Conservation (phyloP, 2,888 invertebrate species). For the Sthenelais limicola region DNA sequence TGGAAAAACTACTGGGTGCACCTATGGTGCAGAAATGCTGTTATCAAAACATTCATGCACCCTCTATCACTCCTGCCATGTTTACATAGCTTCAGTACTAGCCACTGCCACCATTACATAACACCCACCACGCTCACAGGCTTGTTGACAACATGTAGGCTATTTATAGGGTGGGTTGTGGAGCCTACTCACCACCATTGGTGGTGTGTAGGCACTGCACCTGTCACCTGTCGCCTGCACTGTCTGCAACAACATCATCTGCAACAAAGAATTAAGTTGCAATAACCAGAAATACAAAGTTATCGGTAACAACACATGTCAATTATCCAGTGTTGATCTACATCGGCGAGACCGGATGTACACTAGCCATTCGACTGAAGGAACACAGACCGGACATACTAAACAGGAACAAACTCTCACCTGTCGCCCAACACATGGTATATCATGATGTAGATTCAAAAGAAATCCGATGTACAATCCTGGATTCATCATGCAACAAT, state of each 20-base stretch:
- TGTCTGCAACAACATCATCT: not conserved
- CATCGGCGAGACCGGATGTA: constrained; percentile 10
- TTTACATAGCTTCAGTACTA: no score
- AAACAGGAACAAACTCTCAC: not conserved
- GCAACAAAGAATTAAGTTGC: not conserved
- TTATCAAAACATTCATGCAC: no score
- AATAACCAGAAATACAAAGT: not conserved
- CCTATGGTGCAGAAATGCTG: no score
- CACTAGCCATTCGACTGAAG: not conserved
- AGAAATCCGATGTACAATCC: not conserved
- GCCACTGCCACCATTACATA: no score
- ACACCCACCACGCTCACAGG: no score
- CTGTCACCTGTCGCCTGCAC: not conserved
- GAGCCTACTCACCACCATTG: no score
- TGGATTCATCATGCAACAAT: not conserved
- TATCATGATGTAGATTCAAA: not conserved
- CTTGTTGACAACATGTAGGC: no score
- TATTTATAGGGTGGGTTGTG: no score
- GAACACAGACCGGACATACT: not conserved
- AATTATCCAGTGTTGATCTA: not conserved
- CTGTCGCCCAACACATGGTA: not conserved
- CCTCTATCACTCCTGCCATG: no score
- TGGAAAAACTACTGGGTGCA: no score
- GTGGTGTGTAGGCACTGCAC: no score
- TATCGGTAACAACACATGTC: not conserved